Evolutionary conservation across 2,888 invertebrate genomes (phyloP), one percentile per base, ranked within the genome.

Genomic region (Girardia tigrina): DNA sequence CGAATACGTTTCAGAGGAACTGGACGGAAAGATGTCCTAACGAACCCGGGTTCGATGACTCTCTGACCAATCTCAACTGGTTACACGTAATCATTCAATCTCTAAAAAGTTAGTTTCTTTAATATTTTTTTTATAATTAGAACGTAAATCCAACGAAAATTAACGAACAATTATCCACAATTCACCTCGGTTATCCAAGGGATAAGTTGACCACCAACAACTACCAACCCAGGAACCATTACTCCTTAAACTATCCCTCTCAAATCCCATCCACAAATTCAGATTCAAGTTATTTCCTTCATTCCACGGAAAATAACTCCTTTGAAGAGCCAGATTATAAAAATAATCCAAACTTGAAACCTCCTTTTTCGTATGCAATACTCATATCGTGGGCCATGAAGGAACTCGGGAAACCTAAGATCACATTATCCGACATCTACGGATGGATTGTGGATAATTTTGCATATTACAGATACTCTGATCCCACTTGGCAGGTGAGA

Each of bases 401-500:
- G 23, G 72, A 72, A 29, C 14, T 72, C 6, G 72, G 28, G 2
- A 72, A 72, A 72, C 72, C 72, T 1, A 72, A 72, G 36, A 29
- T 72, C 28, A 72, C 72, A 8, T 29, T 72, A 8, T 28, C 72
- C 1, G 72, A 72, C 29, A 72, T 72, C 23, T 72, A 72, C 23
- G 29, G 29, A 29, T 72, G 72, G 72, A 28, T 72, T 29, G 14
- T 26, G 72, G 72, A 72, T 12, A 72, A 72, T 29, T 72, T 72
- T n/a, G 28, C 72, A 12, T 72, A 29, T 29, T 72, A 72, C 23
- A 8, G 72, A 1, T 29, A 72, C 36, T 29, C 72, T 29, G 29
- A 72, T 29, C 36, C 72, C 26, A 72, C 29, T 29, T 72, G 72
- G 72, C 72, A 72, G 29, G 72, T 72, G 16, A 72, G 26, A 20